Evolutionary conservation across 2,797 vertebrate genomes (phyloP), one percentile per base, ranked within the genome.

Genomic region (Cirrhinus molitorella): DNA sequence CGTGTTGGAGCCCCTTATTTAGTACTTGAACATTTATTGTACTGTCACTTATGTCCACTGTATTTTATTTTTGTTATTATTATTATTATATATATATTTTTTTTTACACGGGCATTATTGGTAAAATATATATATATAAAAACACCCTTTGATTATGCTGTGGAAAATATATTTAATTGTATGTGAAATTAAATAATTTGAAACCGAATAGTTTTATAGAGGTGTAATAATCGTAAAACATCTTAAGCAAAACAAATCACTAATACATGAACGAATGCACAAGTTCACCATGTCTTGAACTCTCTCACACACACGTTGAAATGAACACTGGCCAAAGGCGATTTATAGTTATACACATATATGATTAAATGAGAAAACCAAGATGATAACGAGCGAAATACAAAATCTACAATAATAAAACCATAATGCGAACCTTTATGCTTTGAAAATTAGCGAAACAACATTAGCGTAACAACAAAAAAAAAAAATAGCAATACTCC

Each of bases 1-100:
- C 73, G 79, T 95, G 95, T 90, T 93, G 94, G 91, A 95, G 89
- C 88, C 87, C 88, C 89, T 91, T 94, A 92, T 95, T 94, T 93
- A 91, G 92, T 88, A 91, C 88, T 78, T 86, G 89, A 34, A 86
- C 51, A 80, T 87, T 81, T 80, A 79, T 79, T 86, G 86, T 13
- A 83, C 55, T 74, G 83, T 78, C 77, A 40, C 37, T 59, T 23
- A 70, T 61, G 79, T 84, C 75, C 91, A 70, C n/a, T 63, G 13
- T 53, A 3, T 79, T 61, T 81, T 19, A 28, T 72, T 51, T 40
- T 45, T 21, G n/a, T n/a, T n/a, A n/a, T n/a, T n/a, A n/a, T n/a
- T n/a, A n/a, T n/a, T n/a, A n/a, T n/a, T n/a, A n/a, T n/a, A n/a
- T n/a, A n/a, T n/a, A n/a, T n/a, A n/a, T 43, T 49, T 17, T 14